Percentiles rank a stretch among this genome's conserved stretches.
Conservation (phyloP, 2,113 vertebrate species). For the Coreoperca whiteheadi region DNA sequence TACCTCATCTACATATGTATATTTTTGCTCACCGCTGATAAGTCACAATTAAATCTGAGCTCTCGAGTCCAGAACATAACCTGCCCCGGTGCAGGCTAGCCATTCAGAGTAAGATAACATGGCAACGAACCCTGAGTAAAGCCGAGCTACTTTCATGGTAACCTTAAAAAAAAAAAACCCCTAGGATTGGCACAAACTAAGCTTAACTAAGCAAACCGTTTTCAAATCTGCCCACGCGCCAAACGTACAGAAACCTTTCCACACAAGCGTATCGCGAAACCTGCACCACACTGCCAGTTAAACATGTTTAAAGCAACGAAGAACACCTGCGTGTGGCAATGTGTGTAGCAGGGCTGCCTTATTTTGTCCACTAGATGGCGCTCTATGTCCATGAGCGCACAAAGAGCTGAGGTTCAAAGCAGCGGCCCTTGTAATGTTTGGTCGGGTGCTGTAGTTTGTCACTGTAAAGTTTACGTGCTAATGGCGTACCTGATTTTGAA, state of each 20-base stretch:
- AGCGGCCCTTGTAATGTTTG: not conserved
- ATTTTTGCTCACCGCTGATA: no score
- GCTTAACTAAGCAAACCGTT: no score
- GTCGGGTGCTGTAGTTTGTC: not conserved
- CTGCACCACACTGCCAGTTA: not conserved
- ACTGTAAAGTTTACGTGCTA: not conserved
- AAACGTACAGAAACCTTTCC: not conserved
- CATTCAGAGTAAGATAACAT: no score
- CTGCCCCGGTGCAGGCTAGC: no score
- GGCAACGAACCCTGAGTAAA: no score
- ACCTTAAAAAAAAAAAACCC: no score
- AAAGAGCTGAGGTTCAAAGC: slow-evolving; percentile 1
- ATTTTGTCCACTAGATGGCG: slow-evolving; percentile 54
- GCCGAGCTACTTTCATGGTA: no score
- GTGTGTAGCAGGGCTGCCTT: not conserved
- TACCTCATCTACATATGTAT: no score
- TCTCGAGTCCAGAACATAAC: no score
- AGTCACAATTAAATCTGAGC: no score
- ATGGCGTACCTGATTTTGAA: not conserved
- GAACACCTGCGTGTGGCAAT: not conserved
- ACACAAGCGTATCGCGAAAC: not conserved
- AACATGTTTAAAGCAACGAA: not conserved
- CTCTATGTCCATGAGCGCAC: slow-evolving; percentile 20
- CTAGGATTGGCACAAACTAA: no score
- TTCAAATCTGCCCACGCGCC: not conserved